Base-by-base conservation (phyloP, 2,888 invertebrate species). In the Eugnorisma glareosa region DNA sequence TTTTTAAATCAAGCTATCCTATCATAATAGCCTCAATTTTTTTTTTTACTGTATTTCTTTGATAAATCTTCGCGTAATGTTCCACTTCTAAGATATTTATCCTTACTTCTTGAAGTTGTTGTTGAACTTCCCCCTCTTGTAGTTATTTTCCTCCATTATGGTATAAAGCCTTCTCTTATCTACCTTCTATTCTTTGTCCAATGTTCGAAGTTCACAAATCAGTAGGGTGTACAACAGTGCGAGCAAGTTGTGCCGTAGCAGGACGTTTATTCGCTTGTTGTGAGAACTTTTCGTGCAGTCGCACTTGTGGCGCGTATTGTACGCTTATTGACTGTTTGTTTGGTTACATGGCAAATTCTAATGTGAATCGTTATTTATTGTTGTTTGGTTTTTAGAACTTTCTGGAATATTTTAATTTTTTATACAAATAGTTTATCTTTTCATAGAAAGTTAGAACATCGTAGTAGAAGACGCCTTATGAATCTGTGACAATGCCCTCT, bases 261-360 rank as follows among this genome's bases (percentile, higher is more conserved):
- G 91, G 90, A 92, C 91, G 91, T 92, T 92, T 90, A 92, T 91
- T 82, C 88, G 91, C 88, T 90, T 91, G 91, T 90, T 90, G 82
- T 86, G 73, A 64, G 45, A 90, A 90, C 90, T 90, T 88, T 86
- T 67, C 67, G 31, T 85, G 67, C 72, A 45, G 75, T 73, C 85
- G 82, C 80, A 85, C 83, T 90, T 83, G 86, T 86, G 81, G 87
- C 82, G 81, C 79, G 84, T 81, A 87, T 88, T 92, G 88, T 91
- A 87, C 86, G 78, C 82, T 89, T 90, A 91, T 89, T 88, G 86
- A 77, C 79, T 79, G 76, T 79, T 86, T 75, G 83, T 86, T 83
- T 67, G 18, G 76, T 73, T 64, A 48, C 51, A 78, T 54, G 54
- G 54, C 54, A 28, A 68, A 74, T 68, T 81, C n/a, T 71, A 70